Evolutionary conservation across 2,888 invertebrate species (phyloP).

Genomic region (Syritta pipiens): DNA sequence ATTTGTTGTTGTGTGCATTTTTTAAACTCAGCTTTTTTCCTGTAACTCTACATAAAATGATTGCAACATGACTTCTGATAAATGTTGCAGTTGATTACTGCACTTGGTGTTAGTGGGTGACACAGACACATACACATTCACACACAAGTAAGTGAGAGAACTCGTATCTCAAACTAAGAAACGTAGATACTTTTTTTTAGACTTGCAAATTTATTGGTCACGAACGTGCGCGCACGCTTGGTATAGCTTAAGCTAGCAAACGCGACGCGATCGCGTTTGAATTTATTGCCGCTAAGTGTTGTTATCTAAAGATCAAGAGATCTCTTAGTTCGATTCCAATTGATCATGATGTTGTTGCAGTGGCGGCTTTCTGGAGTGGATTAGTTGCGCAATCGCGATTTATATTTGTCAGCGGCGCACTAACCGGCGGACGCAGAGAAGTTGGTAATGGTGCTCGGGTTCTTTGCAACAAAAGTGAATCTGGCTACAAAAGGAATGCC

Average conservation of each 20-base stretch:
- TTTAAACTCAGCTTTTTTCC: too few relatives aligned
- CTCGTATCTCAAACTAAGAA: slow-evolving; percentile 39
- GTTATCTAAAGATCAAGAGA: slow-evolving; percentile 63
- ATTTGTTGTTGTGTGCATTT: too few relatives aligned
- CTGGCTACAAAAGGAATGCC: neutral
- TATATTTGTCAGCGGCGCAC: slow-evolving; percentile 52
- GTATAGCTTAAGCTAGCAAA: slow-evolving; percentile 21
- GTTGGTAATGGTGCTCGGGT: neutral
- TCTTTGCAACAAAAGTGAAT: slow-evolving; percentile 8
- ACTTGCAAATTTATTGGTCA: slow-evolving; percentile 65
- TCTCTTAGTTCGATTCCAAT: slow-evolving; percentile 58
- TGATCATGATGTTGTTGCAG: slow-evolving; percentile 52
- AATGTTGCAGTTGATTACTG: slow-evolving; percentile 57
- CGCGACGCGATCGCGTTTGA: slow-evolving; percentile 58
- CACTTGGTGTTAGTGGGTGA: slow-evolving; percentile 48
- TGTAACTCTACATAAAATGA: slow-evolving; percentile 50
- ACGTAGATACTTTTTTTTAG: too few relatives aligned
- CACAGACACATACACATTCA: slow-evolving; percentile 15
- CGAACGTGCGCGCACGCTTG: slow-evolving; percentile 61
- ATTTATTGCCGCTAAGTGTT: slow-evolving; percentile 64
- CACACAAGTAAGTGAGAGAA: slow-evolving; percentile 2
- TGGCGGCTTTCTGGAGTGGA: slow-evolving; percentile 20
- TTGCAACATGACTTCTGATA: slow-evolving; percentile 50
- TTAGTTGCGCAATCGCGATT: slow-evolving; percentile 56
- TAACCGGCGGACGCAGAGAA: too few relatives aligned